Evolutionary conservation across 2,113 vertebrate genomes (phyloP).

Genomic region (Neoarius graeffei): DNA sequence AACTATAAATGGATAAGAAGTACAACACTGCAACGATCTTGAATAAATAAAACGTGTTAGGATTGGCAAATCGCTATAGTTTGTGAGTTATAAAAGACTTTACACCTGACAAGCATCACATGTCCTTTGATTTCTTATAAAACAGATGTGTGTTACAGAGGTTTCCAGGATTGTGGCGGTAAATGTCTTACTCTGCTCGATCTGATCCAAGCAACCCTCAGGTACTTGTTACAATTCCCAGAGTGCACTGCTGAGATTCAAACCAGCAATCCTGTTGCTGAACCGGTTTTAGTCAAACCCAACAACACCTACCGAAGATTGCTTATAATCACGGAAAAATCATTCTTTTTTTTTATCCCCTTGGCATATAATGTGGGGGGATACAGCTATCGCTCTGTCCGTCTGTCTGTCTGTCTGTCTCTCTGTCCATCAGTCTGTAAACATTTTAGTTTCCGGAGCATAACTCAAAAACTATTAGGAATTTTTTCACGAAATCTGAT

Average conservation of each 20-base stretch:
- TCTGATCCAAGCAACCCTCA: background rate
- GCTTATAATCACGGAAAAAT: conserved; percentile 16
- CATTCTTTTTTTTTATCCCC: background rate
- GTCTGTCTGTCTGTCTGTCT: too few species aligned
- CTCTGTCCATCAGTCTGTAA: too few species aligned
- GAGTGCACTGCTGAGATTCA: background rate
- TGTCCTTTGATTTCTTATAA: background rate
- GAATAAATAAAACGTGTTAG: background rate
- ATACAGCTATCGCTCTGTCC: too few species aligned
- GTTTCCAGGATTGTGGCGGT: background rate
- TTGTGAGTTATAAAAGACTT: background rate
- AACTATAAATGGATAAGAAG: background rate
- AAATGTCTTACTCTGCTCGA: background rate
- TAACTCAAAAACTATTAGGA: too few species aligned
- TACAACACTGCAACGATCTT: background rate
- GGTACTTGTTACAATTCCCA: conserved; percentile 6
- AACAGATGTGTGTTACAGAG: background rate
- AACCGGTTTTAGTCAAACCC: background rate
- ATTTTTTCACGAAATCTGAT: too few species aligned
- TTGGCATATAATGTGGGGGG: too few species aligned
- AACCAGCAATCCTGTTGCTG: background rate
- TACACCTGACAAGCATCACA: background rate
- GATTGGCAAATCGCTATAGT: background rate
- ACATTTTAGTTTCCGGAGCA: too few species aligned
- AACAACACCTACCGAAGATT: background rate